A percentile compares a stretch with the other conserved stretches of the same genome.
Conservation (phyloP, 2,113 vertebrate genomes). For the Myrmecophaga tridactyla region DNA sequence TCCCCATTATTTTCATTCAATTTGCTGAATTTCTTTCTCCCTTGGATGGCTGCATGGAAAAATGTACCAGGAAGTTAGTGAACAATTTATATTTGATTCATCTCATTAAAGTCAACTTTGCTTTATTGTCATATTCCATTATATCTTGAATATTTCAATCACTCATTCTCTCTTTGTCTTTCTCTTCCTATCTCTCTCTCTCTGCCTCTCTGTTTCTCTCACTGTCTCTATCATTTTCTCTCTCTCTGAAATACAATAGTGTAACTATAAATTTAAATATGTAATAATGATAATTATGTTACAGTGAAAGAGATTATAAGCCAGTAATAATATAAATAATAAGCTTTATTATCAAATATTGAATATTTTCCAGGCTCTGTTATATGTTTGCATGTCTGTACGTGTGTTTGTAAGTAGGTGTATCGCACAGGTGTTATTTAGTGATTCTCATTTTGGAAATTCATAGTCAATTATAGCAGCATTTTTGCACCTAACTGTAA, state of each 20-base stretch:
- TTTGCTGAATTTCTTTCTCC: accelerated
- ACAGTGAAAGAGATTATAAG: not conserved
- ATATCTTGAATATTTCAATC: not conserved
- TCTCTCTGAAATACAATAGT: too few species aligned
- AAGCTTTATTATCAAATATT: not conserved
- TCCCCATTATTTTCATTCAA: not conserved
- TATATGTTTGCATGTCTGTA: not conserved
- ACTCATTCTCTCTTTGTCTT: not conserved
- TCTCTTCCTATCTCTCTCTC: accelerated
- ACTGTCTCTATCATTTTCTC: not conserved
- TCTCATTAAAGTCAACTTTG: accelerated
- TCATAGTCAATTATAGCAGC: too few species aligned
- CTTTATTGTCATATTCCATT: not conserved
- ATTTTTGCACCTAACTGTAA: too few species aligned
- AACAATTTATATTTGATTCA: not conserved
- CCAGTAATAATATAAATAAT: not conserved
- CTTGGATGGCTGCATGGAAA: not conserved
- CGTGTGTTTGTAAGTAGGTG: not conserved
- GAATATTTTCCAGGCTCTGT: not conserved
- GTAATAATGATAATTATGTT: too few species aligned
- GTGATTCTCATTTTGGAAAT: too few species aligned
- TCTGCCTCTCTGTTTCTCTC: not conserved
- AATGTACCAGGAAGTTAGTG: not conserved
- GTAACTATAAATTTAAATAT: too few species aligned
- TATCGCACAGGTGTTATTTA: not conserved